A percentile compares a stretch with the other conserved stretches of the same genome.
These are phyloP conservation scores for Caenorhabditis sp. DNA, from an alignment of 2,888 invertebrate species.

Conservation along the genomic window DNA sequence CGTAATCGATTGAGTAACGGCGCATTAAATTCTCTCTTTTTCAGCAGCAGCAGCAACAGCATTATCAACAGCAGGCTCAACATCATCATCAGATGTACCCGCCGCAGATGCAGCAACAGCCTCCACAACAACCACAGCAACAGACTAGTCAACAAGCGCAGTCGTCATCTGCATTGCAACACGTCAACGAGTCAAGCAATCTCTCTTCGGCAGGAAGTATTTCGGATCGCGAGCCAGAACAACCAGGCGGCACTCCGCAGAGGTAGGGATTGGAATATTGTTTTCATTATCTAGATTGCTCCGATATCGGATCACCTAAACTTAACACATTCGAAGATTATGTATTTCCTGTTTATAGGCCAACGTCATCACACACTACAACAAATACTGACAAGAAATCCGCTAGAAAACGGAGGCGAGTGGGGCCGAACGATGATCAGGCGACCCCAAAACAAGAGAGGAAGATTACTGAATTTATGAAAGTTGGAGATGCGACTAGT, in stretches of 20 bases:
- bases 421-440: conserved; percentile 42
- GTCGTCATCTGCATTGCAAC: conserved; percentile 44
- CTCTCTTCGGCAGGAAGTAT: conserved; percentile 75
- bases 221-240: conserved; percentile 71
- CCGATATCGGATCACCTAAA: conserved; percentile 24
- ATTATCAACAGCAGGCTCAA: conserved; percentile 46
- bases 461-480: conserved; percentile 76
- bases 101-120: conserved; percentile 49
- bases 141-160: conserved; percentile 23
- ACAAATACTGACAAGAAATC: conserved; percentile 69
- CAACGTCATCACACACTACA: conserved; percentile 43
- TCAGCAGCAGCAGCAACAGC: conserved; percentile 56
- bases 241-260: conserved; percentile 66
- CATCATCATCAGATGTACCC: conserved; percentile 63
- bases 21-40: not conserved
- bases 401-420: conserved; percentile 63
- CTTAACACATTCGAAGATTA: not conserved
- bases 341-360: conserved; percentile 42
- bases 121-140: conserved; percentile 35
- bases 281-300: not conserved
- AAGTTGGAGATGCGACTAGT: conserved; percentile 29
- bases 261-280: conserved; percentile 38
- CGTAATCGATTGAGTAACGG: not conserved
- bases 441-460: conserved; percentile 73
- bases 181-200: conserved; percentile 72